These are phyloP conservation scores for Chaenocephalus aceratus DNA, from an alignment of 2,113 vertebrate species.

Conservation along the genomic window DNA sequence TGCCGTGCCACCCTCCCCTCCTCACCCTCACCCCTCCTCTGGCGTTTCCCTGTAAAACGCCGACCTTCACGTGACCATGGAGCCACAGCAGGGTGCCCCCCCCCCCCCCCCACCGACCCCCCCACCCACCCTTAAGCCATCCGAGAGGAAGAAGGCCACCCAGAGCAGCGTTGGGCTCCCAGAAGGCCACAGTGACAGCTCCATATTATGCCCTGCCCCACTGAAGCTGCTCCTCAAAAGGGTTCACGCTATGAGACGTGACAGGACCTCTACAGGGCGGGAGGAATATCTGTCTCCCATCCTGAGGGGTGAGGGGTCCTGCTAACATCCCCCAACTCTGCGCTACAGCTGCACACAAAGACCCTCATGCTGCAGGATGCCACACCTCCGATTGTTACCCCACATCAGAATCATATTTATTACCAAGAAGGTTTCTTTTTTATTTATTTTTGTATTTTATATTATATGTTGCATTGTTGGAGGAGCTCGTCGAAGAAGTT, in stretches of 20 bases:
- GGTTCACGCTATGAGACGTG: conserved; percentile 82
- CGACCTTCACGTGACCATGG: conserved; percentile 84
- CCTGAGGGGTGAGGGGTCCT: conserved; percentile 47
- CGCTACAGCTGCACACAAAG: conserved; percentile 42
- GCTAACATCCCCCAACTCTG: conserved; percentile 13
- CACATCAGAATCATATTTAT: no score
- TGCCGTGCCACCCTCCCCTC: conserved; percentile 64
- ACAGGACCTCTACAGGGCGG: conserved; percentile 84
- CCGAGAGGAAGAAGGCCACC: conserved; percentile 83
- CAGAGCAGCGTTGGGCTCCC: conserved; percentile 81
- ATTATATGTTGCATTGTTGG: no score
- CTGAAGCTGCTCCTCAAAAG: conserved; percentile 79
- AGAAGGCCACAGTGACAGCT: conserved; percentile 84
- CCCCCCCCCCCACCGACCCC: conserved; percentile 37
- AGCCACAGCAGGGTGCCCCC: conserved; percentile 71
- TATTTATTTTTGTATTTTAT: no score
- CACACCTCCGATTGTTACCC: conserved; percentile 24
- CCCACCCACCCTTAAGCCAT: conserved; percentile 73
- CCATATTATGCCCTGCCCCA: conserved; percentile 81
- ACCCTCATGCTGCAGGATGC: conserved; percentile 35
- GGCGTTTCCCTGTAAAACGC: conserved; percentile 78
- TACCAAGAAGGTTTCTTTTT: no score
- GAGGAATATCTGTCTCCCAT: conserved; percentile 50
- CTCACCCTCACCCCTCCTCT: conserved; percentile 53
- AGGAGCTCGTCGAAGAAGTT: no score